Percentiles rank a stretch among this genome's conserved stretches.
phyloP scores from a whole-genome alignment of 2,113 vertebrate species.

The Puffinus mauretanicus region DNA sequence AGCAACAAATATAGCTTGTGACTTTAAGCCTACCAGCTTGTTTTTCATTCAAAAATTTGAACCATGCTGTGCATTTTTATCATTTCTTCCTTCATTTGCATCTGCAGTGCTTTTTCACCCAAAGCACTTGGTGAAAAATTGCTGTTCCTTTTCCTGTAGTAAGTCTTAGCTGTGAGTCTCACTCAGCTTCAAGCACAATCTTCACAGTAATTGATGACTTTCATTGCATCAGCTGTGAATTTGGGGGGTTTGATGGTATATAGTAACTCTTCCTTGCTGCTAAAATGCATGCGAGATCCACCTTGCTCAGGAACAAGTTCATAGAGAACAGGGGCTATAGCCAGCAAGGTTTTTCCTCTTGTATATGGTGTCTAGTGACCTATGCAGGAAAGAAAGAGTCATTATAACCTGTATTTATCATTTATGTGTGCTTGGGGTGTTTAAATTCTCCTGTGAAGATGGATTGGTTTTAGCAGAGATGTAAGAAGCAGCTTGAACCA shows the following conservation, averaged over 20 bases:
- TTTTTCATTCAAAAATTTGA: neutral
- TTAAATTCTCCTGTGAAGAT: neutral
- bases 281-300: neutral
- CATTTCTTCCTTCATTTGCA: neutral
- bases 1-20: conserved; percentile 10
- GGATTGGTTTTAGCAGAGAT: neutral
- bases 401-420: neutral
- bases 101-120: neutral
- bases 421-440: fast-evolving
- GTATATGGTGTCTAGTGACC: neutral
- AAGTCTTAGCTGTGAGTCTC: neutral
- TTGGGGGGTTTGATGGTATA: neutral
- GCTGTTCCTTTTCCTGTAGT: neutral
- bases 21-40: neutral
- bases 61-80: neutral
- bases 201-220: neutral
- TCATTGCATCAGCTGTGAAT: neutral
- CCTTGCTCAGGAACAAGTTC: neutral
- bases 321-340: neutral
- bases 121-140: neutral
- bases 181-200: neutral
- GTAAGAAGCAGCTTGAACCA: neutral
- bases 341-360: neutral
- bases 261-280: neutral
- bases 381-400: neutral